These are phyloP conservation scores for Cylas formicarius DNA, from an alignment of 1,140 invertebrate species.

Conservation along the genomic window DNA sequence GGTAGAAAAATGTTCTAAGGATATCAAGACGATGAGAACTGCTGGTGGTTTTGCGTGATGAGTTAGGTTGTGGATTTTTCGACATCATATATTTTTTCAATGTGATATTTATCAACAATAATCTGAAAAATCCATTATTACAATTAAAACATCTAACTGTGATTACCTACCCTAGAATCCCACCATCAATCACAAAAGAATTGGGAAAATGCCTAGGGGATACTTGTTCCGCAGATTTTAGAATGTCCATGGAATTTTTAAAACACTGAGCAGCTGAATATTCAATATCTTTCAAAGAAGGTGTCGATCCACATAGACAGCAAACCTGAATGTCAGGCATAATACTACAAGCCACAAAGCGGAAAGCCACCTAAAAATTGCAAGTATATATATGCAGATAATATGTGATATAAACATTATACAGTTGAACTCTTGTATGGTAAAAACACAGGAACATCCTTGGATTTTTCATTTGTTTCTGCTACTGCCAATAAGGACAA, in stretches of 20 bases:
- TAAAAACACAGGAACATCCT: constrained; percentile 74
- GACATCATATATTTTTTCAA: constrained; percentile 60
- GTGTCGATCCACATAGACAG: constrained; percentile 70
- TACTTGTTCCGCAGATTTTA: constrained; percentile 54
- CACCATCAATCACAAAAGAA: constrained; percentile 52
- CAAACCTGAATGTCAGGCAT: constrained; percentile 66
- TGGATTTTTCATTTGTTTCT: constrained; percentile 56
- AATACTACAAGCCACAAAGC: constrained; percentile 68
- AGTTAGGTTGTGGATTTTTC: constrained; percentile 50
- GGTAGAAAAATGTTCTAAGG: constrained; percentile 64
- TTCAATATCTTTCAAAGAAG: constrained; percentile 63
- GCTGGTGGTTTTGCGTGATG: constrained; percentile 45
- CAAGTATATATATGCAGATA: constrained; percentile 10
- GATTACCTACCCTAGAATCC: constrained; percentile 55
- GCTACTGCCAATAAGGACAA: constrained; percentile 58
- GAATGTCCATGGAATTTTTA: constrained; percentile 58
- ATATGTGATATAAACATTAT: constrained; percentile 34
- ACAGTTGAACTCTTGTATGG: constrained; percentile 77
- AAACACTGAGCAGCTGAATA: constrained; percentile 65
- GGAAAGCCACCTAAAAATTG: constrained; percentile 63
- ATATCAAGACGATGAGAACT: constrained; percentile 59
- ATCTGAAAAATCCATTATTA: constrained; percentile 45
- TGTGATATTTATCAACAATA: constrained; percentile 60
- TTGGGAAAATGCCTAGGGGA: constrained; percentile 59
- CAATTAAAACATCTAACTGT: constrained; percentile 1